These are phyloP conservation scores for Acanthisitta chloris DNA, from an alignment of 2,113 vertebrate genomes.

Conservation along the genomic window DNA sequence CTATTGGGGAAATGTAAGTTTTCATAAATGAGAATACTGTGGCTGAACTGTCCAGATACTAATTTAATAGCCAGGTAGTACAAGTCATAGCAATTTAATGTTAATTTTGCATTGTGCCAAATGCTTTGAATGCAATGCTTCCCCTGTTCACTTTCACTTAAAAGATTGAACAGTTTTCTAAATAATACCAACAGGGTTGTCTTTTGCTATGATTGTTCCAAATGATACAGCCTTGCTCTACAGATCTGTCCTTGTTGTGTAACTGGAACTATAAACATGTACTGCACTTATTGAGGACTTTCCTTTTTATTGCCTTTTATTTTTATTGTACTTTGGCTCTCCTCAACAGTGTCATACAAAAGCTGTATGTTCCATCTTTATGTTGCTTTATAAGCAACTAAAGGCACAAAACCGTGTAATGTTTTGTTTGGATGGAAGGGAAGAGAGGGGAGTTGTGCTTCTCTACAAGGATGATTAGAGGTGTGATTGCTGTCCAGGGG, in stretches of 20 bases:
- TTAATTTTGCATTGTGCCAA: neutral
- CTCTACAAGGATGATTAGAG: neutral
- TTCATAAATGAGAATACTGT: neutral
- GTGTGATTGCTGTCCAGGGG: neutral
- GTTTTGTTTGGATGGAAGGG: neutral
- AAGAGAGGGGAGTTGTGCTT: neutral
- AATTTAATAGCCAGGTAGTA: neutral
- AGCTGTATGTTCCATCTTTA: neutral
- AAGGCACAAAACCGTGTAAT: fast-evolving
- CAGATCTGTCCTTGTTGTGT: neutral
- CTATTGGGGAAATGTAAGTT: neutral
- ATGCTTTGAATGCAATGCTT: neutral
- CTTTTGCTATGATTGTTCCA: neutral
- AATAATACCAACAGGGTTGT: neutral
- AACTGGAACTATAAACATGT: neutral
- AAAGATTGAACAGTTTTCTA: neutral
- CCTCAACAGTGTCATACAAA: neutral
- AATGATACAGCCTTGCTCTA: neutral
- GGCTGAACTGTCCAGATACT: neutral
- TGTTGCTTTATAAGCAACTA: neutral
- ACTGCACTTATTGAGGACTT: neutral
- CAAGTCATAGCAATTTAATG: neutral
- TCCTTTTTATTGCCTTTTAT: neutral
- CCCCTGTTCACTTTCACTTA: neutral
- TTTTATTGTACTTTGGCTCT: neutral